A percentile compares a stretch with the other conserved stretches of the same genome.
phyloP scores from a whole-genome alignment of 2,888 invertebrate species.

The Tiliacea citrago region DNA sequence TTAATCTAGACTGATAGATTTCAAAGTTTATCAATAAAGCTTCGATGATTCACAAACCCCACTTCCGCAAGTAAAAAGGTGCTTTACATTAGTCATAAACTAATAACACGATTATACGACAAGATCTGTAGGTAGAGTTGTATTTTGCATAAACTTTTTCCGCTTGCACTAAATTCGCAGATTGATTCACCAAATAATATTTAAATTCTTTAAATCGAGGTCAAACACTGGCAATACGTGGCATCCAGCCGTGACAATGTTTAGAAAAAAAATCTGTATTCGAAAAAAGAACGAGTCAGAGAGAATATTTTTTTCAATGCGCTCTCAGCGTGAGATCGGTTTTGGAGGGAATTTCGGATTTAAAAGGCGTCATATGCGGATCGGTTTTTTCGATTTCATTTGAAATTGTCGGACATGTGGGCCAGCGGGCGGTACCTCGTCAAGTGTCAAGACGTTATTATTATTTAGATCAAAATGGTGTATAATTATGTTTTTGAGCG shows the following conservation, averaged over 20 bases:
- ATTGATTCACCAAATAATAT: slow-evolving; percentile 57
- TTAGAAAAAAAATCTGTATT: slow-evolving; percentile 78
- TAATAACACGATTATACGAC: slow-evolving; percentile 2
- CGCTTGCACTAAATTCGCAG: slow-evolving; percentile 39
- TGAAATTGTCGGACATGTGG: slow-evolving; percentile 67
- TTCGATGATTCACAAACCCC: slow-evolving; percentile 61
- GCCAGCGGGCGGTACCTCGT: slow-evolving; percentile 68
- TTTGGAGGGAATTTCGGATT: slow-evolving; percentile 88
- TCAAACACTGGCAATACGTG: slow-evolving; percentile 65
- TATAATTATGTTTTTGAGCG: slow-evolving; percentile 58
- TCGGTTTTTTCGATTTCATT: slow-evolving; percentile 74
- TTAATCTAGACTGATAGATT: slow-evolving; percentile 35
- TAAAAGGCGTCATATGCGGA: slow-evolving; percentile 87
- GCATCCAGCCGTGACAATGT: slow-evolving; percentile 76
- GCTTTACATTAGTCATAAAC: slow-evolving; percentile 38
- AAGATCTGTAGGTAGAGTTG: slow-evolving; percentile 1
- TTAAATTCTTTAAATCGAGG: slow-evolving; percentile 53
- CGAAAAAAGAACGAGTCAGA: slow-evolving; percentile 80
- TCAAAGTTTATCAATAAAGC: slow-evolving; percentile 33
- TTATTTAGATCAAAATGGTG: slow-evolving; percentile 48
- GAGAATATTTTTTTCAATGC: slow-evolving; percentile 77
- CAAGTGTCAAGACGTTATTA: slow-evolving; percentile 64
- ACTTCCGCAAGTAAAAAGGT: slow-evolving; percentile 46
- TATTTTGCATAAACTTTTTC: slow-evolving; percentile 19
- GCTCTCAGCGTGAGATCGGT: slow-evolving; percentile 88